A percentile compares a stretch with the other conserved stretches of the same genome.
These are phyloP conservation scores for Schizaphis graminum DNA, from an alignment of 2,888 invertebrate species.

Conservation along the genomic window DNA sequence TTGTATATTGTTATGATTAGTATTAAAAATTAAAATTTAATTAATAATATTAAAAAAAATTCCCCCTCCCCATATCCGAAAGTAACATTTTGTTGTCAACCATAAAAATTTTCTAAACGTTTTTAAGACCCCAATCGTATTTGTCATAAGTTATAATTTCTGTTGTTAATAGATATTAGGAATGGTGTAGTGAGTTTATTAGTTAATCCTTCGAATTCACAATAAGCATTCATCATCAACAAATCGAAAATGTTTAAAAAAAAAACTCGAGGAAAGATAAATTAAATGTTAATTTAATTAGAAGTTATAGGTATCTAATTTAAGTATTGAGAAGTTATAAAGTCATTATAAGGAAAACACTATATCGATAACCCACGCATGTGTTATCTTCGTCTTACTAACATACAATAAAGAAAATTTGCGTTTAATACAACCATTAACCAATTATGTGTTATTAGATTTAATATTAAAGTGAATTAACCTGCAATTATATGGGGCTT, in stretches of 20 bases:
- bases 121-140: neutral
- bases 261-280: neutral
- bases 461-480: too few species aligned
- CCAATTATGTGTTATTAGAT: too few species aligned
- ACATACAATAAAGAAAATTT: too few species aligned
- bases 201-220: neutral
- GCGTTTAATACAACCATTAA: too few species aligned
- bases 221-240: neutral
- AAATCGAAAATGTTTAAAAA: neutral
- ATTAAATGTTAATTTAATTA: neutral
- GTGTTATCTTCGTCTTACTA: too few species aligned
- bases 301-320: neutral
- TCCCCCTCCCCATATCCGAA: neutral
- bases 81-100: neutral
- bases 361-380: too few species aligned
- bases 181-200: neutral
- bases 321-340: neutral
- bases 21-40: neutral
- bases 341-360: neutral
- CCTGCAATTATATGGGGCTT: too few species aligned
- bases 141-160: neutral
- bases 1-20: neutral
- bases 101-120: neutral
- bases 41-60: neutral
- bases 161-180: neutral